Base-by-base conservation (phyloP, 2,113 vertebrate genomes). In the Zosterops hypoxanthus region DNA sequence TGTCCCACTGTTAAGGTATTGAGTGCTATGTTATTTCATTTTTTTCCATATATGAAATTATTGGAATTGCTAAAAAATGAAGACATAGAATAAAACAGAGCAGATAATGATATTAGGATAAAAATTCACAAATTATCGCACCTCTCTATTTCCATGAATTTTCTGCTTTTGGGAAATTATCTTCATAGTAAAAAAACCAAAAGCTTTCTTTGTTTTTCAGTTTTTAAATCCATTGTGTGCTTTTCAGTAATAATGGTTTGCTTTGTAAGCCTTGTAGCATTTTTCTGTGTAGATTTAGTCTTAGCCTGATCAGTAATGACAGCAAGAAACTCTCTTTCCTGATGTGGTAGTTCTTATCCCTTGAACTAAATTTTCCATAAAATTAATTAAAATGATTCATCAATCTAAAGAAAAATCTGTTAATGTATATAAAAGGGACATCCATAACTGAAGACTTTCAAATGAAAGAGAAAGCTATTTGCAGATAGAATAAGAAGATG, bases 11-110 rank as follows among this genome's bases (percentile, higher is more conserved):
- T 66, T 52, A 63, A 70, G 4, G 8, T 42, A 33, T 14, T 64
- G 25, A 82, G 8, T 57, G 68, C 4, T 14, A 34, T 0, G 0
- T 20, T 47, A 11, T 29, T 63, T 91, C 0, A 0, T 20, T 42
- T 14, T n/a, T 91, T 72, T 86, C 46, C 4, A 22, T 36, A 39
- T 18, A 25, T 1, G 12, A 29, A 44, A 64, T 68, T 57, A 11
- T 16, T 64, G 65, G 5, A 55, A 39, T 22, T 1, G 0, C 4
- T 72, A 26, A 33, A 70, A 70, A 70, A 70, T 6, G 11, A 69
- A 86, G 18, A 31, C 21, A 14, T 26, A 59, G 14, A 81, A 50
- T 44, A 39, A 77, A 69, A 4, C 3, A 64, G 22, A 66, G 4
- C 3, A 71, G 28, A 56, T 42, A 39, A 70, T 29, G 9, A 46